Evolutionary conservation across 2,888 invertebrate genomes (phyloP).

Genomic region (Thereva nobilitata): DNA sequence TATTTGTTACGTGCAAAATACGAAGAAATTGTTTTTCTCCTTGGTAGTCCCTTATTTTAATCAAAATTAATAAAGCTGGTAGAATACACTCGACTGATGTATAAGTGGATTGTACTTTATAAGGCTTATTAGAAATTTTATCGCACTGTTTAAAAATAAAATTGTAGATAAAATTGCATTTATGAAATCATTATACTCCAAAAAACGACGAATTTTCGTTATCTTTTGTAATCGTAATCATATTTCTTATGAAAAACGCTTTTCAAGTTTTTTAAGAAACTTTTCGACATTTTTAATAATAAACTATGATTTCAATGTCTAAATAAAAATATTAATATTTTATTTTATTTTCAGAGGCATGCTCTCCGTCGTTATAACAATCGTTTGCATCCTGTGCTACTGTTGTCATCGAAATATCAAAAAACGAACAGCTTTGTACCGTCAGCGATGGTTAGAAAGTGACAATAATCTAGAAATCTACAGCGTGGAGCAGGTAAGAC

Average conservation of each 20-base stretch:
- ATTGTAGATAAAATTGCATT: too few species aligned
- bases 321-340: slow-evolving; percentile 14
- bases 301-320: too few species aligned
- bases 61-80: too few species aligned
- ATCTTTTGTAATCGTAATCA: background rate
- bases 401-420: slow-evolving; percentile 63
- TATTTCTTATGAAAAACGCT: background rate
- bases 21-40: too few species aligned
- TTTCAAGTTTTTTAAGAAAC: background rate
- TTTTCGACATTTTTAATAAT: background rate
- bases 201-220: background rate
- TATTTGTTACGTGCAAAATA: too few species aligned
- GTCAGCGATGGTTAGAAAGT: slow-evolving; percentile 56
- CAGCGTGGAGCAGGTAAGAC: slow-evolving; percentile 57
- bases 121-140: too few species aligned
- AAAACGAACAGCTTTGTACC: slow-evolving; percentile 56
- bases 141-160: too few species aligned
- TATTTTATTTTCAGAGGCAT: slow-evolving; percentile 66
- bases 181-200: background rate
- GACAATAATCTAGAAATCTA: slow-evolving; percentile 59
- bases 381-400: slow-evolving; percentile 76
- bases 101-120: too few species aligned
- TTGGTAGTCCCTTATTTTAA: too few species aligned
- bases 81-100: too few species aligned
- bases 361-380: slow-evolving; percentile 75